Conservation (phyloP, 2,888 invertebrate genomes). For the Drosophila nr. perissopoda region DNA sequence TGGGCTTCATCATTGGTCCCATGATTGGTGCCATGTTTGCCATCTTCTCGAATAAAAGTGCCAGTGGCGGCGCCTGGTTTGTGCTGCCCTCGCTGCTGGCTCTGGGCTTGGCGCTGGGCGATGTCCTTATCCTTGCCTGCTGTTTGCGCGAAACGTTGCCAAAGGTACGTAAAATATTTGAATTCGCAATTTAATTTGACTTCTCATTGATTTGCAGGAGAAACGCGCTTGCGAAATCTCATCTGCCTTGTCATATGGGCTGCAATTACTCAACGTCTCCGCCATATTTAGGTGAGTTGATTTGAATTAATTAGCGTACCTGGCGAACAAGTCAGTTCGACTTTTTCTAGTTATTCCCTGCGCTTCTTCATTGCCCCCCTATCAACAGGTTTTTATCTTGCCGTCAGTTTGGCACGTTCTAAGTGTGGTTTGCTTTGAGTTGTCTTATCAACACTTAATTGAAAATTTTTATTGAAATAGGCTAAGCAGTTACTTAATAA, state of each 20-base stretch:
- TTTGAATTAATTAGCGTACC: conserved; percentile 51
- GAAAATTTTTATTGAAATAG: neutral
- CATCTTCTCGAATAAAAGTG: conserved; percentile 87
- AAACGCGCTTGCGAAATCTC: conserved; percentile 89
- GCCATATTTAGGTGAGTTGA: conserved; percentile 85
- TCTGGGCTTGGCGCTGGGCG: conserved; percentile 89
- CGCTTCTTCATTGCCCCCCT: neutral
- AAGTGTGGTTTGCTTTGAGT: conserved; percentile 15
- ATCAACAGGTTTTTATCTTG: conserved; percentile 35
- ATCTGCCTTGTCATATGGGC: conserved; percentile 88
- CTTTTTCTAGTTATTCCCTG: conserved; percentile 15
- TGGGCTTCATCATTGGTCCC: conserved; percentile 98
- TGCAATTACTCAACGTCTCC: conserved; percentile 88
- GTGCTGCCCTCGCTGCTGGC: conserved; percentile 92
- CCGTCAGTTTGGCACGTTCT: conserved; percentile 32
- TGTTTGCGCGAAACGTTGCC: conserved; percentile 94
- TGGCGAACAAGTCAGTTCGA: conserved; percentile 69
- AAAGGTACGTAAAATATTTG: conserved; percentile 85
- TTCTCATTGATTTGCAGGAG: conserved; percentile 83
- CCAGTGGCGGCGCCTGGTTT: conserved; percentile 89
- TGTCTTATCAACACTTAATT: conserved; percentile 56
- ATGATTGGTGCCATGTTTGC: conserved; percentile 96
- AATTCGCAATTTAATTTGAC: neutral
- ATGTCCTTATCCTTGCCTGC: conserved; percentile 90
- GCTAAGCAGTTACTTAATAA: neutral